These are phyloP conservation scores for Leucophenga varia DNA, from an alignment of 1,140 invertebrate genomes.

Conservation along the genomic window DNA sequence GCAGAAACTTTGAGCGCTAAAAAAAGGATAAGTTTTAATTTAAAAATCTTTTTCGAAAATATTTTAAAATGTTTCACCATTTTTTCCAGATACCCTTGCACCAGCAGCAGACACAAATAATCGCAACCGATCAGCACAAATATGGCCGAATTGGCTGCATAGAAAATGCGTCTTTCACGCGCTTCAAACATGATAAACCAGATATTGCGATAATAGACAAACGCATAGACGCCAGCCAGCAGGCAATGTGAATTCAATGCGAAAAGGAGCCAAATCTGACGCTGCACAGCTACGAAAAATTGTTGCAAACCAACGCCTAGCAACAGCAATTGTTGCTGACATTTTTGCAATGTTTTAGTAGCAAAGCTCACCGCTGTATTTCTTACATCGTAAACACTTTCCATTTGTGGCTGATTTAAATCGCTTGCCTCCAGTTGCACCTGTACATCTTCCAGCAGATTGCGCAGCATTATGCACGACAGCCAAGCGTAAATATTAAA, in stretches of 20 bases:
- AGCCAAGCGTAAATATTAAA: constrained; percentile 30
- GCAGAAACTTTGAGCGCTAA: constrained; percentile 21
- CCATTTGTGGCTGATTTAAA: background rate
- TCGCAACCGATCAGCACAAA: constrained; percentile 41
- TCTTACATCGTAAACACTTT: background rate
- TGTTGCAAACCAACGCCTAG: constrained; percentile 11
- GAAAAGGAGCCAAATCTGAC: constrained; percentile 30
- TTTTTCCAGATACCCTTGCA: constrained; percentile 19
- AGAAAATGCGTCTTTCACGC: constrained; percentile 32
- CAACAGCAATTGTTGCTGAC: constrained; percentile 15
- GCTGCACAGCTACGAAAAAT: constrained; percentile 19
- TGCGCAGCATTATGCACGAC: constrained; percentile 8
- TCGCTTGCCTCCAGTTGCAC: background rate
- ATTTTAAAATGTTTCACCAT: constrained; percentile 17
- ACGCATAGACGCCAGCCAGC: constrained; percentile 26
- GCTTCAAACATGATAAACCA: constrained; percentile 38
- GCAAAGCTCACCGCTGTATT: constrained; percentile 10
- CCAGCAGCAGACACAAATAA: constrained; percentile 26
- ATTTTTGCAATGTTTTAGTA: constrained; percentile 3
- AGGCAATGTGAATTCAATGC: constrained; percentile 37
- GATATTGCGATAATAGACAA: constrained; percentile 26
- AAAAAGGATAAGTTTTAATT: background rate
- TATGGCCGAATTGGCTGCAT: constrained; percentile 37
- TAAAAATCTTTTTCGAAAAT: background rate
- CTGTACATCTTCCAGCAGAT: constrained; percentile 12